phyloP scores from a whole-genome alignment of 2,888 invertebrate genomes.

The Steinernema carpocapsae region DNA sequence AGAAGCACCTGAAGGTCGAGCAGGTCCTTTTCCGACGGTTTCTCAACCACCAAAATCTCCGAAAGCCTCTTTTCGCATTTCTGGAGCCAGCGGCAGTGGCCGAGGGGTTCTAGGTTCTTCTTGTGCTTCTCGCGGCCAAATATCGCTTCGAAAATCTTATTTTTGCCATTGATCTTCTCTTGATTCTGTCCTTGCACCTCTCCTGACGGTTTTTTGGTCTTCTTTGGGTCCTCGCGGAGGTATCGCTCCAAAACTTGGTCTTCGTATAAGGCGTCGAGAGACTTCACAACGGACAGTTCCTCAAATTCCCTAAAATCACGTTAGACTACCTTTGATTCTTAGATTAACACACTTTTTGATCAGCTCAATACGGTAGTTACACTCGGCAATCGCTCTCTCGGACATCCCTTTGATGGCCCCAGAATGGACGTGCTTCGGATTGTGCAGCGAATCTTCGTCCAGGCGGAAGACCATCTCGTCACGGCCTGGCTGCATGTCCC shows the following conservation, averaged over 20 bases:
- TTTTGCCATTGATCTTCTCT: no score
- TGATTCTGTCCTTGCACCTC: no score
- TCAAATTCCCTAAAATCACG: no score
- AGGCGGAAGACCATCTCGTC: slow-evolving; percentile 13
- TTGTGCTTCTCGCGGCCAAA: no score
- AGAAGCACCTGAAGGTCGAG: neutral
- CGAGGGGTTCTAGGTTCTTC: neutral
- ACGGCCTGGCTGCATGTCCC: slow-evolving; percentile 7
- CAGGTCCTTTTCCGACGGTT: neutral
- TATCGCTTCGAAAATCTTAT: no score
- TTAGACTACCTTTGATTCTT: neutral
- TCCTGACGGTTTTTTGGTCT: no score
- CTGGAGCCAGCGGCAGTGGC: neutral
- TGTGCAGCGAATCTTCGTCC: slow-evolving; percentile 21
- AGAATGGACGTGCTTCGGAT: neutral
- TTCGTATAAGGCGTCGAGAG: no score
- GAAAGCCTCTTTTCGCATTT: neutral
- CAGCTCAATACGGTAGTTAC: slow-evolving; percentile 1
- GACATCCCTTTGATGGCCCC: neutral
- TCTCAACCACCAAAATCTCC: neutral
- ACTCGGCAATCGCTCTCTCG: neutral
- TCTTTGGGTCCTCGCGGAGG: no score
- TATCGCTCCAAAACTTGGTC: no score
- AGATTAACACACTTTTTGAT: neutral
- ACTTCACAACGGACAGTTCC: no score